Conservation (phyloP, 2,888 invertebrate species). For the Oxycera nigricornis region DNA sequence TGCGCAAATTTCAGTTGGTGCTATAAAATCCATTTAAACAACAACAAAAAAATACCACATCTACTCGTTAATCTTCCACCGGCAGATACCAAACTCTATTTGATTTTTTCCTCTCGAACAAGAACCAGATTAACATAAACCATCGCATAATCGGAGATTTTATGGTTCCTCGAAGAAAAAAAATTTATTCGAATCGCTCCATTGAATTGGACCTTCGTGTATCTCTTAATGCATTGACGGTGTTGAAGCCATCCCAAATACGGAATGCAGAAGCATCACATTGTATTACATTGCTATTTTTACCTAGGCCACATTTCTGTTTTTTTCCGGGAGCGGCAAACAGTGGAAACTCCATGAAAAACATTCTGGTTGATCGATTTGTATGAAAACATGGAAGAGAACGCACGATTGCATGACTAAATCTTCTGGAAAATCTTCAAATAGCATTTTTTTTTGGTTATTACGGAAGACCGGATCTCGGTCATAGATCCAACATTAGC, state of each 20-base stretch:
- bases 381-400: background rate
- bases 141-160: constrained; percentile 10
- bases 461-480: background rate
- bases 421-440: background rate
- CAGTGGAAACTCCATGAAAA: background rate
- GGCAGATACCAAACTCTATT: background rate
- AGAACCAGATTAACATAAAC: constrained; percentile 4
- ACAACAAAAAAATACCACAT: background rate
- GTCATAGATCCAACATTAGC: background rate
- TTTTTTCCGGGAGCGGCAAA: background rate
- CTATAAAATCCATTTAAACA: background rate
- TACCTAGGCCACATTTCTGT: background rate
- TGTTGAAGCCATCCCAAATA: background rate
- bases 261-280: constrained; percentile 4
- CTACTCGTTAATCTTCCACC: background rate
- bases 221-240: too few relatives aligned
- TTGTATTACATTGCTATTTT: background rate
- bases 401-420: background rate
- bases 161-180: background rate
- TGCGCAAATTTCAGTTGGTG: background rate
- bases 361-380: background rate
- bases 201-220: too few relatives aligned
- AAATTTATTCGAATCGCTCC: constrained; percentile 14
- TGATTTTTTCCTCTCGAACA: too few relatives aligned
- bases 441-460: background rate